Conservation (phyloP, 2,888 invertebrate species). For the Parnassius orleans region DNA sequence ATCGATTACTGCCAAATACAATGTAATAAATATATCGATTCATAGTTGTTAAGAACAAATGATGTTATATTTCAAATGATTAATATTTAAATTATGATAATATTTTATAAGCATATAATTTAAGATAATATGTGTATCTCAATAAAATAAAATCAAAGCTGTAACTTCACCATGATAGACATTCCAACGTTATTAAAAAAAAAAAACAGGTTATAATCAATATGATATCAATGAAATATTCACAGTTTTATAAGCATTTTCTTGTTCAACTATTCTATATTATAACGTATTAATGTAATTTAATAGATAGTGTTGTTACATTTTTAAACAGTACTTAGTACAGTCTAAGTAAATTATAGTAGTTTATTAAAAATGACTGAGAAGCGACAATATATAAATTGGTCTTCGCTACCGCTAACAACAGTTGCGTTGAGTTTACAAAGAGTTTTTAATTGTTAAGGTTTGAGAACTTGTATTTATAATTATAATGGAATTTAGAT, state of each 20-base stretch:
- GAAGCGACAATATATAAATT: constrained; percentile 70
- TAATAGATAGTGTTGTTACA: constrained; percentile 41
- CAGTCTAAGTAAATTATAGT: constrained; percentile 44
- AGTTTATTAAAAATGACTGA: constrained; percentile 66
- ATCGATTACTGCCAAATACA: constrained; percentile 53
- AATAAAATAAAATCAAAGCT: constrained; percentile 15
- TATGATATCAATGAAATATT: constrained; percentile 9
- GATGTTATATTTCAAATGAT: constrained; percentile 37
- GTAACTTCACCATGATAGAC: constrained; percentile 45
- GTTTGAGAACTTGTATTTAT: constrained; percentile 53
- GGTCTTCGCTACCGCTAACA: constrained; percentile 61
- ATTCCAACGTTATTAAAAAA: constrained; percentile 42
- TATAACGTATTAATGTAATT: constrained; percentile 23
- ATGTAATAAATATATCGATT: constrained; percentile 38
- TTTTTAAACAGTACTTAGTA: constrained; percentile 55
- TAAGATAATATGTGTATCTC: constrained; percentile 17
- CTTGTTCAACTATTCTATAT: background rate
- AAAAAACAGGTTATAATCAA: constrained; percentile 5
- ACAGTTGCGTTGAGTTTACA: constrained; percentile 42
- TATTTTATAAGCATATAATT: constrained; percentile 27
- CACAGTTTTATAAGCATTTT: background rate
- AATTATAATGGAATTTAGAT: constrained; percentile 34
- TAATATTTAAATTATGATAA: constrained; percentile 36
- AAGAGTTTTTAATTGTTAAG: constrained; percentile 54
- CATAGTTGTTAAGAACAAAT: constrained; percentile 34